These are phyloP conservation scores for Pyrocoelia pectoralis DNA, from an alignment of 2,888 invertebrate species.

Conservation along the genomic window DNA sequence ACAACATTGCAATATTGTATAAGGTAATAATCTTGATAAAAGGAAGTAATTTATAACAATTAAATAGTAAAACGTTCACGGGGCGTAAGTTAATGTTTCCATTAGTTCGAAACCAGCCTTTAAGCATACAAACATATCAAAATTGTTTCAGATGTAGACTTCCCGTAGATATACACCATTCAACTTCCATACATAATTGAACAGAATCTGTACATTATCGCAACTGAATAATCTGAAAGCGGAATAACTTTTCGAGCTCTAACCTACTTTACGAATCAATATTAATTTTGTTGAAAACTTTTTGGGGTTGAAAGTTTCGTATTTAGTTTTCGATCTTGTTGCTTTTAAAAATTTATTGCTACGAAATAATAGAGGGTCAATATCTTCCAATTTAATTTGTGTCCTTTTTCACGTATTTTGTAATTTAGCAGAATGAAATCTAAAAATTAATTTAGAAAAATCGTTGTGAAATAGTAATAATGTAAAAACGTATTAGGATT, in stretches of 20 bases:
- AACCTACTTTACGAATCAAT: not conserved
- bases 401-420: not conserved
- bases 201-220: constrained; percentile 9
- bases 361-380: not conserved
- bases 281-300: not conserved
- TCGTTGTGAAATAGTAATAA: too few relatives aligned
- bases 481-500: too few relatives aligned
- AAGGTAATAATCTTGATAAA: too few relatives aligned
- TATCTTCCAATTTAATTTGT: not conserved
- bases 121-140: constrained; percentile 14
- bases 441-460: too few relatives aligned
- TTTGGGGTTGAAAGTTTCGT: too few relatives aligned
- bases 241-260: not conserved
- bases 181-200: constrained; percentile 8
- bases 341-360: not conserved
- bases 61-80: not conserved
- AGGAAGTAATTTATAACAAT: too few relatives aligned
- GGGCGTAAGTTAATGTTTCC: too few relatives aligned
- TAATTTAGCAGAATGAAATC: too few relatives aligned
- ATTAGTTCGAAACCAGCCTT: constrained; percentile 9
- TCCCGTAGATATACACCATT: constrained; percentile 8
- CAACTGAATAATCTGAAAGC: not conserved
- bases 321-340: not conserved
- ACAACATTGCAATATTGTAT: too few relatives aligned
- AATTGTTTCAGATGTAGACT: constrained; percentile 15